A percentile compares a stretch with the other conserved stretches of the same genome.
phyloP scores from a whole-genome alignment of 1,140 invertebrate genomes.

The Patella vulgata region DNA sequence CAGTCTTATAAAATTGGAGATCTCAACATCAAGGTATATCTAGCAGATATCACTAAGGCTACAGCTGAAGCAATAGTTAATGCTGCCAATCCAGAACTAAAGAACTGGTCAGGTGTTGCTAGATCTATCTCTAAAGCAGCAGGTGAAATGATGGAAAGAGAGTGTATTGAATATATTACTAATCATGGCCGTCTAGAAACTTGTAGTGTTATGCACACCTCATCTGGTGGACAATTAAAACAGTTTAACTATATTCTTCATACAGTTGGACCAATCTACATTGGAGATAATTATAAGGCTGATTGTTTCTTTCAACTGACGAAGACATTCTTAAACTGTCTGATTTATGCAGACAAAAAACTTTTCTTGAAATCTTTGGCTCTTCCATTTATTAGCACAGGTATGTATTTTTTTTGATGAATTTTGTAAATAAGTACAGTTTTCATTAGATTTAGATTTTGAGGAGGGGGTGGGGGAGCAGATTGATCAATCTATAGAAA shows the following conservation, averaged over 20 bases:
- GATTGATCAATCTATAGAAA: too few relatives aligned
- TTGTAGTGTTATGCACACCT: constrained; percentile 38
- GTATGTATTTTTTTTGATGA: too few relatives aligned
- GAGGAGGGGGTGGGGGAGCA: too few relatives aligned
- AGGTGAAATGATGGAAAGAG: constrained; percentile 29
- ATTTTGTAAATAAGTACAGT: background rate
- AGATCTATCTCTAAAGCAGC: constrained; percentile 42
- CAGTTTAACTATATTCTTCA: constrained; percentile 39
- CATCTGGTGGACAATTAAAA: constrained; percentile 29
- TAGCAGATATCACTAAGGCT: constrained; percentile 34
- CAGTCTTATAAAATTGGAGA: constrained; percentile 15
- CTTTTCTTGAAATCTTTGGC: constrained; percentile 36
- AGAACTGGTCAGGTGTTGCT: constrained; percentile 40
- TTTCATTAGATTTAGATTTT: background rate
- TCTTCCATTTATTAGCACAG: constrained; percentile 53
- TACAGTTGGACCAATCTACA: constrained; percentile 41
- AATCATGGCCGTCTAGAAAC: constrained; percentile 29
- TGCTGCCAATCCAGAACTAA: constrained; percentile 43
- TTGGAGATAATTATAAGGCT: constrained; percentile 10
- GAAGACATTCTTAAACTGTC: constrained; percentile 41
- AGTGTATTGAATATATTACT: constrained; percentile 32
- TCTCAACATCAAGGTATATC: constrained; percentile 29
- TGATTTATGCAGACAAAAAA: constrained; percentile 44
- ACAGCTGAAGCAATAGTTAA: constrained; percentile 38
- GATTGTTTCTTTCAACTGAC: constrained; percentile 34